Evolutionary conservation across 2,113 vertebrate species (phyloP).

Genomic region (Zosterops lateralis): DNA sequence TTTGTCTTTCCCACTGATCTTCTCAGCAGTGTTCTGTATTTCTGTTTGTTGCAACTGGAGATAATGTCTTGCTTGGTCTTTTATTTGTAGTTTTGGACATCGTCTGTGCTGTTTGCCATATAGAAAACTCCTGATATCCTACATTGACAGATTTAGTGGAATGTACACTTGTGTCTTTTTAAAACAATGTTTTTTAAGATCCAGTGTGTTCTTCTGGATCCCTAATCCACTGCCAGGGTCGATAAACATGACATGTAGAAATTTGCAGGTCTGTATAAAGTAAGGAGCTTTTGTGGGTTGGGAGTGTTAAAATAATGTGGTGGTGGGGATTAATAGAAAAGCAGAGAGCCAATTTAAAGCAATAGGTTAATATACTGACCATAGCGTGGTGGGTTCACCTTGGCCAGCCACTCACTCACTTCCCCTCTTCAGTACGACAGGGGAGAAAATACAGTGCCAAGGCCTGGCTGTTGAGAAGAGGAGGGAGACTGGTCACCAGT

Average conservation of each 20-base stretch:
- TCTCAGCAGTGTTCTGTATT: background rate
- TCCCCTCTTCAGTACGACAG: background rate
- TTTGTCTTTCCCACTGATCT: background rate
- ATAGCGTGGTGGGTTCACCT: background rate
- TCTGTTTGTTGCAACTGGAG: background rate
- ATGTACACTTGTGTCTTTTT: background rate
- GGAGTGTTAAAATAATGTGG: background rate
- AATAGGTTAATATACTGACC: background rate
- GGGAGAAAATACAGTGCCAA: background rate
- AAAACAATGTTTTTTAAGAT: background rate
- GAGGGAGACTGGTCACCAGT: background rate
- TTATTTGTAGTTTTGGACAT: background rate
- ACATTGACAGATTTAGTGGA: background rate
- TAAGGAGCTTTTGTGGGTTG: background rate
- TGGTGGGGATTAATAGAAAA: background rate
- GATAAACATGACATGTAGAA: background rate
- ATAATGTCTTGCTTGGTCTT: background rate
- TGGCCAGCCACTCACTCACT: background rate
- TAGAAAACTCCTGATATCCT: background rate
- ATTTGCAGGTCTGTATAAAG: background rate
- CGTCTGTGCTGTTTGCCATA: background rate
- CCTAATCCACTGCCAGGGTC: background rate
- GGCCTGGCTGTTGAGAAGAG: accelerated
- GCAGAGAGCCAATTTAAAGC: background rate
- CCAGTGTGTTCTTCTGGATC: background rate